Evolutionary conservation across 2,797 vertebrate genomes (phyloP).

Genomic region (Muscicapa striata): DNA sequence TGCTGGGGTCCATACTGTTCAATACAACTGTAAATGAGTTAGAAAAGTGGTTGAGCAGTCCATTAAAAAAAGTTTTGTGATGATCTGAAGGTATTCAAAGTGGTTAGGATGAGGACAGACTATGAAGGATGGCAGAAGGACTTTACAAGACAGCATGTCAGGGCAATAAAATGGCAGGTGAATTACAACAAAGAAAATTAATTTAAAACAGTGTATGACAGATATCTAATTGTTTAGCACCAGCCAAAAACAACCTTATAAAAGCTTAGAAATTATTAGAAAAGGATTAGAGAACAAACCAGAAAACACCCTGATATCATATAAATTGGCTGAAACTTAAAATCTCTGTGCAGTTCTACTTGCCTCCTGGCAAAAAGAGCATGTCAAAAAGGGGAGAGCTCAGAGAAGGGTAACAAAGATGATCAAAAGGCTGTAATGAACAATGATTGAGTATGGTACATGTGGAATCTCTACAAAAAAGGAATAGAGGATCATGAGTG

Average conservation of each 20-base stretch:
- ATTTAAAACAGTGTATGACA: neutral
- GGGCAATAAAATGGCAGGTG: constrained; percentile 19
- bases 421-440: neutral
- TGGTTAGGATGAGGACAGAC: neutral
- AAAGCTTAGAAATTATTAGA: neutral
- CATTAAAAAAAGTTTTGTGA: neutral
- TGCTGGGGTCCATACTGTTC: neutral
- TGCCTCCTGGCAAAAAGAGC: neutral
- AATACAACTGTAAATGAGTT: neutral
- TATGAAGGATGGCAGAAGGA: constrained; percentile 13
- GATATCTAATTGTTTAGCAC: neutral
- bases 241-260: neutral
- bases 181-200: neutral
- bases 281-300: neutral
- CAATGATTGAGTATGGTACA: neutral
- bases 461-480: neutral
- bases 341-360: neutral
- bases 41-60: neutral
- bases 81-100: neutral
- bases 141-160: neutral
- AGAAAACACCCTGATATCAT: neutral
- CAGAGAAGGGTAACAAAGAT: neutral
- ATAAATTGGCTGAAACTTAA: neutral
- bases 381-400: neutral
- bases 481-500: neutral